phyloP scores from a whole-genome alignment of 2,797 vertebrate genomes.

The Cetoscarus ocellatus region DNA sequence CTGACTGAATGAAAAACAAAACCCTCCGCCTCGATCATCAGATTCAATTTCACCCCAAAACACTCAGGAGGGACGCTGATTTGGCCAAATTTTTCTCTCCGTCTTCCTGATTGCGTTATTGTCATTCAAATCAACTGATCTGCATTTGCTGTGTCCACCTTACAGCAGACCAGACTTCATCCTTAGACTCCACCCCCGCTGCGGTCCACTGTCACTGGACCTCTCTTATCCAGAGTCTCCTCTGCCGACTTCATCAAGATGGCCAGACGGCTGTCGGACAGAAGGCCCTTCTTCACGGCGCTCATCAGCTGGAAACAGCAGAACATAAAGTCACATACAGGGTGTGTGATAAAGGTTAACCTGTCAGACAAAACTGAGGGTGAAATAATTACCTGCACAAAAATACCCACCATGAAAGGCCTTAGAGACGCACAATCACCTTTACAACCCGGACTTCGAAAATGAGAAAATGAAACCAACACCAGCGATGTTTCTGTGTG shows the following conservation, averaged over 20 bases:
- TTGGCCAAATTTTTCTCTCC: conserved; percentile 43
- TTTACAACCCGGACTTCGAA: background rate
- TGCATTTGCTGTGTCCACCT: conserved; percentile 23
- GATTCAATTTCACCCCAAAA: conserved; percentile 46
- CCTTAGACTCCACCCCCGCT: conserved; percentile 94
- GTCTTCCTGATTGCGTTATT: conserved; percentile 65
- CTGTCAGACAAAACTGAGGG: conserved; percentile 13
- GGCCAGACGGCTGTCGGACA: conserved; percentile 94
- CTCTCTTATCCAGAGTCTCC: conserved; percentile 89
- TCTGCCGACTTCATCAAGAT: conserved; percentile 95
- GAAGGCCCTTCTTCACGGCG: conserved; percentile 94
- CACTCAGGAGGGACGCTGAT: conserved; percentile 43
- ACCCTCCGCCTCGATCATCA: conserved; percentile 41
- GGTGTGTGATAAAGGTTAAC: conserved; percentile 34
- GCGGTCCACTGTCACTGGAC: conserved; percentile 91
- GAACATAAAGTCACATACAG: background rate
- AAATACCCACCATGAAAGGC: background rate
- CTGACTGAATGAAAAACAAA: conserved; percentile 19
- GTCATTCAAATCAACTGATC: conserved; percentile 65
- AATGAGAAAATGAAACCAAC: conserved; percentile 19
- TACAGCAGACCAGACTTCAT: background rate
- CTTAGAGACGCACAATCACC: conserved; percentile 4
- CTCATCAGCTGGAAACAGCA: conserved; percentile 91
- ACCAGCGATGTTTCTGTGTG: conserved; percentile 9
- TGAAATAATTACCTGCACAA: conserved; percentile 14